A percentile compares a stretch with the other conserved stretches of the same genome.
phyloP scores from a whole-genome alignment of 2,113 vertebrate species.

The Plectropomus leopardus region DNA sequence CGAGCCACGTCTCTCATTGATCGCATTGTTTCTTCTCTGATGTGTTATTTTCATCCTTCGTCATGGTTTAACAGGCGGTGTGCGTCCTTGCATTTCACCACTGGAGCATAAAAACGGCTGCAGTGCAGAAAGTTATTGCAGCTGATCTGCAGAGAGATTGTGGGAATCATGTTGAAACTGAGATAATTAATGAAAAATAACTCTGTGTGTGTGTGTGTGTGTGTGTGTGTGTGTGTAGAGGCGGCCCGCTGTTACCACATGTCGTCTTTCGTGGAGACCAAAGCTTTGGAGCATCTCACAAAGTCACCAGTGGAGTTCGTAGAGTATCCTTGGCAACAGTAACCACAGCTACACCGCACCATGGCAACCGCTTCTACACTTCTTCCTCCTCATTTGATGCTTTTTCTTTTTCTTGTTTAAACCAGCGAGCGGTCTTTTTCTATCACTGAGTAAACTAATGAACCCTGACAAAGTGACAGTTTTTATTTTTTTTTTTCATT shows the following conservation, averaged over 20 bases:
- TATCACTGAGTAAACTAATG: too few species aligned
- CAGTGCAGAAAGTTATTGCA: background rate
- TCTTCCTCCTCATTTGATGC: constrained; percentile 11
- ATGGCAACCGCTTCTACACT: constrained; percentile 45
- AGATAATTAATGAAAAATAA: constrained; percentile 24
- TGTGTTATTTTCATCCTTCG: background rate
- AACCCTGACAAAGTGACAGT: too few species aligned
- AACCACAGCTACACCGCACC: constrained; percentile 30
- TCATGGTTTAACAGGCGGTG: background rate
- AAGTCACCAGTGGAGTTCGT: constrained; percentile 99
- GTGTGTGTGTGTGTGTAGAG: constrained; percentile 83
- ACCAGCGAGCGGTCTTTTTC: too few species aligned
- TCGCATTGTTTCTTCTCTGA: background rate
- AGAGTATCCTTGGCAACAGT: constrained; percentile 93
- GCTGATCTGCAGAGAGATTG: background rate
- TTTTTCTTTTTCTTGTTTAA: background rate
- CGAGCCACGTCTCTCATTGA: too few species aligned
- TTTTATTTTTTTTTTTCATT: too few species aligned
- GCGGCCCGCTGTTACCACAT: constrained; percentile 96
- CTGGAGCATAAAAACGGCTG: background rate
- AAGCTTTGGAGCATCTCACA: constrained; percentile 96
- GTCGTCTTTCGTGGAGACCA: constrained; percentile 99
- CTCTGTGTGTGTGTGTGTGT: constrained; percentile 16
- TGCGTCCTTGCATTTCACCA: background rate
- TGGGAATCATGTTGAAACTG: background rate